Evolutionary conservation across 2,113 vertebrate genomes (phyloP).

Genomic region (Sinocyclocheilus maitianheensis): DNA sequence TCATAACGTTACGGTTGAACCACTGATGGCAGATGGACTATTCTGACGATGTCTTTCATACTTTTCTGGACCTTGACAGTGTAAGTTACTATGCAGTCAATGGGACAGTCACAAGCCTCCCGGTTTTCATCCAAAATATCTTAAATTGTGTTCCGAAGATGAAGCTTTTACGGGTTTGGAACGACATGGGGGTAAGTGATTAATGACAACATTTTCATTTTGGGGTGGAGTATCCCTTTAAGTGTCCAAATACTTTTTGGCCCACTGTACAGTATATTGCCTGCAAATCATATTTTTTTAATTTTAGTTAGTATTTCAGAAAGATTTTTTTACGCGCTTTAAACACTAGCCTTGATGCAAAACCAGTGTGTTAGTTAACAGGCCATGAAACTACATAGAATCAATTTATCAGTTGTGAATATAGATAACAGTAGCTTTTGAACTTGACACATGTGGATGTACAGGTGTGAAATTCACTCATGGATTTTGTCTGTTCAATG

Average conservation of each 20-base stretch:
- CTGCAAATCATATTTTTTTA: not conserved
- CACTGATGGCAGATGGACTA: too few species aligned
- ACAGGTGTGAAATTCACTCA: not conserved
- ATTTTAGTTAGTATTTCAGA: too few species aligned
- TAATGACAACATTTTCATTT: too few species aligned
- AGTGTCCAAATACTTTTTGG: not conserved
- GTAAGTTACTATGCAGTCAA: too few species aligned
- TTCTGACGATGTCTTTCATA: too few species aligned
- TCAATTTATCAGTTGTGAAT: not conserved
- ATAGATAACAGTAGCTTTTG: not conserved
- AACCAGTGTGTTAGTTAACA: not conserved
- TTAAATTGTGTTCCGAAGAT: too few species aligned
- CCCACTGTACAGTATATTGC: not conserved
- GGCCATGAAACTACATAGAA: not conserved
- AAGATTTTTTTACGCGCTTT: not conserved
- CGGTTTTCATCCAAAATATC: too few species aligned
- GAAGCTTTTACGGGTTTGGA: too few species aligned
- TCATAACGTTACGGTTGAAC: too few species aligned
- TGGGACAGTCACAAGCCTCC: too few species aligned
- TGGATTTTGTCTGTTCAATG: not conserved
- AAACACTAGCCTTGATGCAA: not conserved
- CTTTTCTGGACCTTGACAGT: too few species aligned
- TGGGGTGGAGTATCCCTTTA: not conserved
- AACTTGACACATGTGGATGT: not conserved
- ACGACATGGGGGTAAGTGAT: too few species aligned